Base-by-base conservation (phyloP, 64 coral and sea anemone species). In the Porites lutea region DNA sequence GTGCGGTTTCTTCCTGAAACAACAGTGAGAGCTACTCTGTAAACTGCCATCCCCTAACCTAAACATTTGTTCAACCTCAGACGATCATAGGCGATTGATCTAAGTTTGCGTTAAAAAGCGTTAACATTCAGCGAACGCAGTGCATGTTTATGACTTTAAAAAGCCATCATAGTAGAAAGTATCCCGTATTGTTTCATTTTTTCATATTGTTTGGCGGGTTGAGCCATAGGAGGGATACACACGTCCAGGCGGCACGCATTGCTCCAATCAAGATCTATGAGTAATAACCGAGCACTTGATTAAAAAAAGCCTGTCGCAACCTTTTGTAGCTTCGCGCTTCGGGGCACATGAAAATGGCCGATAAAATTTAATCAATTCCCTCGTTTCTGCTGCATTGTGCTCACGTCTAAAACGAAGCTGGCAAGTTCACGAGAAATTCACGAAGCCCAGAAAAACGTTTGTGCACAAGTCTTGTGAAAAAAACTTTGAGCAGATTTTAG, bases 301-400 rank as follows among this genome's bases (percentile, higher is more conserved):
- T 84, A 84, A 84, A 84, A 37, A 84, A 51, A 18, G 61, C 6
- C 49, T 8, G 63, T 84, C 62, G 81, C 63, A 84, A 84, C 52
- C 81, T 84, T 84, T 84, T 84, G 81, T 84, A 84, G 81, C 81
- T 84, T 84, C 81, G 81, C 62, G 81, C 81, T 84, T 63, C 81
- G 63, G 81, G 81, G 81, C 81, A 84, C 81, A 84, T 84, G 37
- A 68, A 68, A 84, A 84, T 84, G 19, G 46, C 63, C 81, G 81
- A 84, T 63, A 84, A 53, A 84, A 84, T 84, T 83, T 84, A 84
- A 84, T 84, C 61, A 84, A 68, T 68, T 66, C 45, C 18, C 18
- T 21, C 63, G 18, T 22, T 76, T 84, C 16, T 68, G 46, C 43
- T 69, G 27, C 27, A 55, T 60, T 45, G 23, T 51, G 10, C 62